These are phyloP conservation scores for Myotis findleyi DNA, from an alignment of 2,797 vertebrate genomes.

Conservation along the genomic window DNA sequence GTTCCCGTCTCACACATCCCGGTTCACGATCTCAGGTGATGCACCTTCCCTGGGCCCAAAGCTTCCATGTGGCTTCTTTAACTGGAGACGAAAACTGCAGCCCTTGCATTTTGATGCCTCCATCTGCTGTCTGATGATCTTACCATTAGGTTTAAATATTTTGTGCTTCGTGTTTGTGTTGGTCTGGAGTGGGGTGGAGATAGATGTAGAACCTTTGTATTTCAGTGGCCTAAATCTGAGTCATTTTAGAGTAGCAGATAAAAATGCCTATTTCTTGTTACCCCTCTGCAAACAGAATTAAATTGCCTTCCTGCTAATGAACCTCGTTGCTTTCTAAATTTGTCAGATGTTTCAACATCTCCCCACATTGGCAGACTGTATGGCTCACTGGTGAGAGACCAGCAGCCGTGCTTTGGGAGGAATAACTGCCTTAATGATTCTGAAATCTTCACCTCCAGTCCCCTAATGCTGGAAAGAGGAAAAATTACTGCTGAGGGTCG, in stretches of 20 bases:
- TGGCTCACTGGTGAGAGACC: neutral
- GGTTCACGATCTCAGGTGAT: fast-evolving
- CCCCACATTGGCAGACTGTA: neutral
- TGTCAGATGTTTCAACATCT: neutral
- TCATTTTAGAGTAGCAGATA: neutral
- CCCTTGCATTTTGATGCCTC: neutral
- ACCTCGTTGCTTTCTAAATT: neutral
- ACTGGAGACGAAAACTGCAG: neutral
- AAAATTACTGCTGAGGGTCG: neutral
- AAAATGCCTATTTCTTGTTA: neutral
- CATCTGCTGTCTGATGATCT: neutral
- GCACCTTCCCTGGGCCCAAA: neutral
- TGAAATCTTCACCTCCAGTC: neutral
- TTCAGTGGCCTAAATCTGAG: neutral
- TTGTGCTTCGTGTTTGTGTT: neutral
- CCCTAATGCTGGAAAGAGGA: neutral
- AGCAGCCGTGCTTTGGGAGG: neutral
- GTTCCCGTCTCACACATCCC: neutral
- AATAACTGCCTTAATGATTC: neutral
- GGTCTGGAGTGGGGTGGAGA: neutral
- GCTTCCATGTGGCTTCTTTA: neutral
- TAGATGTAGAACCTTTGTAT: neutral
- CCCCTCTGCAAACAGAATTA: neutral
- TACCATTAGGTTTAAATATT: neutral
- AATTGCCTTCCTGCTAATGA: neutral